phyloP scores from a whole-genome alignment of 1,140 invertebrate species.

The Heliothis virescens region DNA sequence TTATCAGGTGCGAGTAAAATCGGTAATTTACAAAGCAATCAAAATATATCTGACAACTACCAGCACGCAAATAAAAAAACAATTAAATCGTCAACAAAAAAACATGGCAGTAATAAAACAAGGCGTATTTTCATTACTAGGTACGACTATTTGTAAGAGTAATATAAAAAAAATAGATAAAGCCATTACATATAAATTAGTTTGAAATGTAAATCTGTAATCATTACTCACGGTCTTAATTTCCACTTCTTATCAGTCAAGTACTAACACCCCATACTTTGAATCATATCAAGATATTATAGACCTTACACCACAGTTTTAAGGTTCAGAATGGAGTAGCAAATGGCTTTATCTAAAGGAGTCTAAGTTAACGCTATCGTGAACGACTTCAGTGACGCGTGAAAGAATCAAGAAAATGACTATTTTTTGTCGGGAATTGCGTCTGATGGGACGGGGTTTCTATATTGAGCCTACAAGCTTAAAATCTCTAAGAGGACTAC shows the following conservation, averaged over 20 bases:
- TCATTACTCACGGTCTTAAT: constrained; percentile 78
- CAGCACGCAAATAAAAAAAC: too few relatives aligned
- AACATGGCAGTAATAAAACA: neutral
- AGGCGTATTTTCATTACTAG: neutral
- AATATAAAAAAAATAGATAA: constrained; percentile 32
- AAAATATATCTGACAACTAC: too few relatives aligned
- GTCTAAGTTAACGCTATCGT: constrained; percentile 64
- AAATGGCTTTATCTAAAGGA: constrained; percentile 46
- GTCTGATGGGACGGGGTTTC: neutral
- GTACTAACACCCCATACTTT: constrained; percentile 59
- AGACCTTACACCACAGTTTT: constrained; percentile 47
- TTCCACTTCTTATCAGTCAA: constrained; percentile 71
- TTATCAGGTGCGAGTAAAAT: too few relatives aligned
- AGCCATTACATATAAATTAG: constrained; percentile 41
- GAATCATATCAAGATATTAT: constrained; percentile 14
- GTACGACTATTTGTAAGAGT: constrained; percentile 23
- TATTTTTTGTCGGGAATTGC: constrained; percentile 61
- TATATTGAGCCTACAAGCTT: neutral
- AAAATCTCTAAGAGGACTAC: neutral
- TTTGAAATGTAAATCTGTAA: constrained; percentile 55
- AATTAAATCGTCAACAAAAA: too few relatives aligned
- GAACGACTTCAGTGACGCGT: constrained; percentile 66
- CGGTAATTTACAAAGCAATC: too few relatives aligned
- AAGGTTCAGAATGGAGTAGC: constrained; percentile 56
- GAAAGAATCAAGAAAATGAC: constrained; percentile 67